Evolutionary conservation across 2,797 vertebrate genomes (phyloP), one percentile per base, ranked within the genome.

Genomic region (Eutrigla gurnardus): DNA sequence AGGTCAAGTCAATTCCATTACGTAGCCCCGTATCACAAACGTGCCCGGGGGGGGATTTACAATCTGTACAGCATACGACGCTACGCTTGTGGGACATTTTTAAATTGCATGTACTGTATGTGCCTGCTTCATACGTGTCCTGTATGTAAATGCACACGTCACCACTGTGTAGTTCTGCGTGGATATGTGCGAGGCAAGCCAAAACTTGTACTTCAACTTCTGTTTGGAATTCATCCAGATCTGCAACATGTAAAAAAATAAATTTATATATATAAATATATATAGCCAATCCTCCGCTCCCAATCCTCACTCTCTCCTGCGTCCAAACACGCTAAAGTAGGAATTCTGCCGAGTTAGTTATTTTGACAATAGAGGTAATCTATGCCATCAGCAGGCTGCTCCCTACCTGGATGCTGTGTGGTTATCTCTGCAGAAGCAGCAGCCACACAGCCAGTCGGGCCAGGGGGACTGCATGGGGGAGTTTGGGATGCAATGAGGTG

Each of bases 331-430:
- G 79, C 89, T 93, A 91, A 94, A 95, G 93, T 92, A 90, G 87
- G 92, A 93, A 93, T 94, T 95, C 91, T 94, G 94, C 91, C 13
- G 92, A 95, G 91, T 91, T 90, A 89, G 94, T 93, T 93, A 93
- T 93, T 94, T 92, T 91, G 87, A 95, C 93, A 95, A 95, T 93
- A 83, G 93, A 91, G 80, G 89, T 93, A 94, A 95, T 94, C 94
- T 94, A 87, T 86, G 90, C 90, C 93, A 95, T 95, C 94, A 93
- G 92, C 90, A 81, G 85, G 84, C 88, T 93, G 88, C 90, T 92
- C 85, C 86, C 78, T 86, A 94, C 92, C 90, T 94, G 89, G 92
- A 86, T 88, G 88, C 91, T 85, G 81, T 80, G 88, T 92, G 93
- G 93, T 95, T 95, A 95, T 95, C 94, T 95, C 90, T 90, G 83